These are phyloP conservation scores for Syrmaticus mikado DNA, from an alignment of 2,113 vertebrate species.

Conservation along the genomic window DNA sequence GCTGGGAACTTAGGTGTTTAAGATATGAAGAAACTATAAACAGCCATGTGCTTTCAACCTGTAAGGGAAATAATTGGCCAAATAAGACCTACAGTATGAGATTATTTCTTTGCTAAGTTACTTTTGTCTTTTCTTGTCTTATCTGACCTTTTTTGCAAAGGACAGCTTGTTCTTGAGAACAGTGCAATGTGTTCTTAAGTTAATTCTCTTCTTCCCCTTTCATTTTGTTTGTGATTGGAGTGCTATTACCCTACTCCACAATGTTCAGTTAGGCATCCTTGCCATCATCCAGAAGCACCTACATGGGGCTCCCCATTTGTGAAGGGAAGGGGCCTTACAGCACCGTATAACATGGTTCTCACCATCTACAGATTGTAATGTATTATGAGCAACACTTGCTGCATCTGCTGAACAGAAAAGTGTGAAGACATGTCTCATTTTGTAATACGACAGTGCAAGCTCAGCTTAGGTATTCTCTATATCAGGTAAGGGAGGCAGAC, in stretches of 20 bases:
- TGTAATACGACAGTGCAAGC: not conserved
- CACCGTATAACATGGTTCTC: not conserved
- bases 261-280: not conserved
- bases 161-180: not conserved
- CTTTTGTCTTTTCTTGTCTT: constrained; percentile 20
- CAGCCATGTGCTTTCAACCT: not conserved
- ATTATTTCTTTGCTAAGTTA: constrained; percentile 15
- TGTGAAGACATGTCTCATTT: not conserved
- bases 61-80: constrained; percentile 35
- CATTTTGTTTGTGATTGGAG: not conserved
- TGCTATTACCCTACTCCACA: not conserved
- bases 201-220: constrained; percentile 15
- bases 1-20: constrained; percentile 24
- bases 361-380: not conserved
- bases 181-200: not conserved
- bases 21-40: constrained; percentile 54
- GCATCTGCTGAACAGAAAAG: not conserved
- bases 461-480: not conserved
- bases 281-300: constrained; percentile 6
- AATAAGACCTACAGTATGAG: constrained; percentile 12
- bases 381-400: not conserved
- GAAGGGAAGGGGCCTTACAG: not conserved
- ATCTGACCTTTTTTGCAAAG: constrained; percentile 15
- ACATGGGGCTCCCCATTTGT: not conserved
- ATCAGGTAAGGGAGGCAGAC: not conserved